These are phyloP conservation scores for Podarcis lilfordi DNA, from an alignment of 2,797 vertebrate species.

Conservation along the genomic window DNA sequence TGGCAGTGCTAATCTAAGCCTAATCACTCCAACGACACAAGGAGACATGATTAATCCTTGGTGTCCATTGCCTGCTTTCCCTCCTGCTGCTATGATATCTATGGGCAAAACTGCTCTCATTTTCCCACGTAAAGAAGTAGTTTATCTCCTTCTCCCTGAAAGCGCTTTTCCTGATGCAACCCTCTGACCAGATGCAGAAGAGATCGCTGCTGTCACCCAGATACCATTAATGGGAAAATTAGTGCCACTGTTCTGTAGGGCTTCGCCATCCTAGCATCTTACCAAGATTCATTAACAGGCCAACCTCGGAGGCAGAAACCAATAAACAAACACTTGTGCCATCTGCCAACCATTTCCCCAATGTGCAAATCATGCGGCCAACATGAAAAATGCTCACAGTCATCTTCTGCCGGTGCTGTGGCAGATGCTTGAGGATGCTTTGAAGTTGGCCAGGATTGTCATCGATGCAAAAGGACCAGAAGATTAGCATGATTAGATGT, in stretches of 20 bases:
- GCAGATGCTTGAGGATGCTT: background rate
- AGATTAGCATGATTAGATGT: no score
- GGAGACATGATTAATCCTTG: no score
- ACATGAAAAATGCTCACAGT: background rate
- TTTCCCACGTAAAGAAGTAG: background rate
- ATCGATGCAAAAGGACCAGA: background rate
- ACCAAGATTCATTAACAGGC: background rate
- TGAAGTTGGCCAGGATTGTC: background rate
- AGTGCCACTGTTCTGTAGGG: background rate
- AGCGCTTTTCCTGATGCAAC: background rate
- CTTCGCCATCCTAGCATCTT: background rate
- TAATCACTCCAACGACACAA: background rate
- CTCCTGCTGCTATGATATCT: background rate
- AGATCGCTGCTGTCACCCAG: background rate
- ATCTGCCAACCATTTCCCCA: background rate
- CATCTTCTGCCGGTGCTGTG: background rate
- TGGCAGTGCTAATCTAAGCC: background rate
- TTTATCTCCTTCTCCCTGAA: background rate
- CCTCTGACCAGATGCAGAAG: no score
- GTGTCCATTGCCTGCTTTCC: no score
- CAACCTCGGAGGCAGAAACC: background rate
- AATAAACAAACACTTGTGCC: background rate
- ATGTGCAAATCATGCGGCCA: background rate
- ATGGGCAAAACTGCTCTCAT: background rate
- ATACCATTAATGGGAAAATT: background rate